Conservation (phyloP, 2,888 invertebrate genomes). For the Coelogynopora nodosa region DNA sequence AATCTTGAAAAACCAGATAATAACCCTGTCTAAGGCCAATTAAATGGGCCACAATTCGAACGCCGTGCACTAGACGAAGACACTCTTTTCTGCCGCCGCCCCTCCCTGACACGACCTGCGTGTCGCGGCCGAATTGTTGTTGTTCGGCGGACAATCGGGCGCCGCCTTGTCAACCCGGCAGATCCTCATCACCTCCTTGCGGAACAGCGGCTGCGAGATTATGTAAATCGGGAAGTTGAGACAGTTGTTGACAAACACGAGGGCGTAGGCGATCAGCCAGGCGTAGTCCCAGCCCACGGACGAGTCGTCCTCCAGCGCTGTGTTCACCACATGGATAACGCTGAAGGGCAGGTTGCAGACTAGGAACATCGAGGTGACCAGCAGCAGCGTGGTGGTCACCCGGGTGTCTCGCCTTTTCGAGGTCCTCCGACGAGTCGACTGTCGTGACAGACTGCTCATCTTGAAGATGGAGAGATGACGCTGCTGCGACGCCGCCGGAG, state of each 20-base stretch:
- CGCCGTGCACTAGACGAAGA: too few relatives aligned
- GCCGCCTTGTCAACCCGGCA: not conserved
- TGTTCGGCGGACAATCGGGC: too few relatives aligned
- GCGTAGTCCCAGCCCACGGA: not conserved
- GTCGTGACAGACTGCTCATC: not conserved
- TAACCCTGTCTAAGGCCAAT: too few relatives aligned
- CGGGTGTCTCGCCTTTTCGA: constrained; percentile 23
- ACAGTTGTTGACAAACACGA: constrained; percentile 41
- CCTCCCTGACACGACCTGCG: too few relatives aligned
- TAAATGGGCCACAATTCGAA: too few relatives aligned
- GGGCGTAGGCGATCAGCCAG: constrained; percentile 33
- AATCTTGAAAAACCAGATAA: too few relatives aligned
- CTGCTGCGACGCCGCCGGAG: not conserved
- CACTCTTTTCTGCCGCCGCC: too few relatives aligned
- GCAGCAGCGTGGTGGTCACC: constrained; percentile 31
- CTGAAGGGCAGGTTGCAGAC: constrained; percentile 32
- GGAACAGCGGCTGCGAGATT: constrained; percentile 35
- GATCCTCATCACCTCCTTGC: constrained; percentile 21
- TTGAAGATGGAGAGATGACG: not conserved
- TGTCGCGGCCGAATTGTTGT: too few relatives aligned
- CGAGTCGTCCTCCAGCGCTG: not conserved
- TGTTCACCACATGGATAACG: not conserved
- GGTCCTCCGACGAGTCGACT: not conserved
- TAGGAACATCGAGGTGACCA: constrained; percentile 27
- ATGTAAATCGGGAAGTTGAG: constrained; percentile 38